These are phyloP conservation scores for Tetramorium bicarinatum DNA, from an alignment of 2,888 invertebrate species.

Conservation along the genomic window DNA sequence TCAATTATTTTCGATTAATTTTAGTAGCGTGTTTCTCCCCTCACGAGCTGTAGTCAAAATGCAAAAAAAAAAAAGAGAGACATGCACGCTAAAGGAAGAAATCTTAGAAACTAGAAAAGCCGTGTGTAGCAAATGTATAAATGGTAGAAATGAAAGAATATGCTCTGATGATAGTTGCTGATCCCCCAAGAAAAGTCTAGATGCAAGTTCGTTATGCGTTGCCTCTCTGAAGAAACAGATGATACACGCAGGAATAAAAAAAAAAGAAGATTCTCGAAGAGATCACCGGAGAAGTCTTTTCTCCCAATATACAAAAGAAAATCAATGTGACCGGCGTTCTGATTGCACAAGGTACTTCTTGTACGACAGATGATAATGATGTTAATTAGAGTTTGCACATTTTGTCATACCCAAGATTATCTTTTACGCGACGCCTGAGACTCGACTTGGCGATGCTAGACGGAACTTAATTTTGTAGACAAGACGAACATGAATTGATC, in stretches of 20 bases:
- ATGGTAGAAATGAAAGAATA: constrained; percentile 59
- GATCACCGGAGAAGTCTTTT: constrained; percentile 41
- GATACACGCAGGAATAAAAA: constrained; percentile 59
- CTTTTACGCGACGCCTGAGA: constrained; percentile 40
- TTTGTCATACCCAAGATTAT: constrained; percentile 37
- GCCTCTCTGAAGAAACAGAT: constrained; percentile 47
- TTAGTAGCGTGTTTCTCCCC: neutral
- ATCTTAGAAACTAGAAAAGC: constrained; percentile 63
- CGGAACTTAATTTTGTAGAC: neutral
- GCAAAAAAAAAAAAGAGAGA: constrained; percentile 45
- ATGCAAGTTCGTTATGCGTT: constrained; percentile 42
- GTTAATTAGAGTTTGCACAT: constrained; percentile 57
- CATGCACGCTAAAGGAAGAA: constrained; percentile 51
- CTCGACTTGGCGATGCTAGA: neutral
- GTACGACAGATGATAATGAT: constrained; percentile 36
- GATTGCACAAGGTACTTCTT: constrained; percentile 54
- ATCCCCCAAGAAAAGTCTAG: constrained; percentile 35
- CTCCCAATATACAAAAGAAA: constrained; percentile 14
- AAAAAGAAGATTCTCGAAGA: constrained; percentile 9
- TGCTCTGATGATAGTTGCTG: constrained; percentile 58
- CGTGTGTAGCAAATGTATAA: constrained; percentile 62
- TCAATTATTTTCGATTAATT: constrained; percentile 4
- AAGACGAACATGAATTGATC: neutral
- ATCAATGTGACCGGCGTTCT: constrained; percentile 25
- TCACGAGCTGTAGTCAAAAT: constrained; percentile 27